Percentiles rank a stretch among this genome's conserved stretches.
These are phyloP conservation scores for Doryteuthis pealeii DNA, from an alignment of 1,140 invertebrate genomes.

Conservation along the genomic window DNA sequence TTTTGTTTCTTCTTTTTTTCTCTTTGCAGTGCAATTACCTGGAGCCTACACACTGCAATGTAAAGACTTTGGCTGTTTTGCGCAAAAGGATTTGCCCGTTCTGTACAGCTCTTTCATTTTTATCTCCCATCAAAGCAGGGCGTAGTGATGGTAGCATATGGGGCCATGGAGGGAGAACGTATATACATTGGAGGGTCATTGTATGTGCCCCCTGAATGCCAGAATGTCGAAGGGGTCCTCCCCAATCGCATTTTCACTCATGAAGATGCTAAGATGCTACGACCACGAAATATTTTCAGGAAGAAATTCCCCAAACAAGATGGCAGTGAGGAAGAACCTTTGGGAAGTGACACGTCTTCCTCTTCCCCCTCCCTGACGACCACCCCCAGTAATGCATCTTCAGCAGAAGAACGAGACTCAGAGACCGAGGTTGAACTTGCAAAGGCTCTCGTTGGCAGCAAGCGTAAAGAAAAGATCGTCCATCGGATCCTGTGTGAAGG, in stretches of 20 bases:
- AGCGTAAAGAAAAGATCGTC: not conserved
- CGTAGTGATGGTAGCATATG: not conserved
- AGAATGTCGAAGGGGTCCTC: not conserved
- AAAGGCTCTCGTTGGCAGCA: not conserved
- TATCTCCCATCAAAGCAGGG: no score
- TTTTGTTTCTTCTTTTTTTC: no score
- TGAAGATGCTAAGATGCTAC: slow-evolving; percentile 1
- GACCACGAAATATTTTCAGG: not conserved
- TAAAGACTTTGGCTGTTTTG: no score
- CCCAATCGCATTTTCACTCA: slow-evolving; percentile 6
- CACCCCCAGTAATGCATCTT: not conserved
- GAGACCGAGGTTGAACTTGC: not conserved
- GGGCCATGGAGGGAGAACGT: not conserved
- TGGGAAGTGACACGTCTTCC: not conserved
- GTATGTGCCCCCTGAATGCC: not conserved
- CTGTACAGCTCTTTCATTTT: no score
- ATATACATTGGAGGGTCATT: slow-evolving; percentile 7
- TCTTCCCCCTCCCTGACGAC: no score
- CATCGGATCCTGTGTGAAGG: not conserved
- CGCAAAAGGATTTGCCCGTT: no score
- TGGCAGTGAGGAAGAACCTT: not conserved
- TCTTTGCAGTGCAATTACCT: no score
- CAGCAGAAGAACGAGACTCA: not conserved
- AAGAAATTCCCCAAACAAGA: not conserved
- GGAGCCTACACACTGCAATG: no score